Percentiles rank a stretch among this genome's conserved stretches.
Evolutionary conservation across 2,113 vertebrate species (phyloP).

Genomic region (Colius striatus): DNA sequence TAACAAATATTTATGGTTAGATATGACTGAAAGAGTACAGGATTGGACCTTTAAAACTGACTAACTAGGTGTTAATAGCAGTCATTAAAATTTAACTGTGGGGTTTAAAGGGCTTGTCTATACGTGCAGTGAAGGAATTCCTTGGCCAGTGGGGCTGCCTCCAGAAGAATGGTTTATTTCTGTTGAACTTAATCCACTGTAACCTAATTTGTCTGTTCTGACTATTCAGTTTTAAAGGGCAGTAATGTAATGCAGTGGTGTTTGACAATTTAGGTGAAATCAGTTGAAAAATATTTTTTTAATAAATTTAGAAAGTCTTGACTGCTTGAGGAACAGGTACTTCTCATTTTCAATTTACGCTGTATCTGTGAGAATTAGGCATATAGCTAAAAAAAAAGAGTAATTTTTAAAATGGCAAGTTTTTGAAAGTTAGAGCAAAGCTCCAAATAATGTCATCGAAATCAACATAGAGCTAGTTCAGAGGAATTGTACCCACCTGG

Average conservation of each 20-base stretch:
- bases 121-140: background rate
- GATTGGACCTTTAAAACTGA: background rate
- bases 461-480: background rate
- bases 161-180: background rate
- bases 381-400: background rate
- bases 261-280: background rate
- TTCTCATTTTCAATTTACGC: background rate
- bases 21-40: background rate
- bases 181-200: background rate
- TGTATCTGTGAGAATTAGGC: background rate
- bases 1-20: background rate
- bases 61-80: background rate
- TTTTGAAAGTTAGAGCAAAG: background rate
- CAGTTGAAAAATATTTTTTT: background rate
- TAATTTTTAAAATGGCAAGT: background rate
- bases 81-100: background rate
- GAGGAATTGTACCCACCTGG: background rate
- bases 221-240: background rate
- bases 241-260: accelerated
- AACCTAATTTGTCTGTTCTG: background rate
- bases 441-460: background rate
- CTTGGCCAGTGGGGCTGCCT: background rate
- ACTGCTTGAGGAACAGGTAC: background rate
- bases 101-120: background rate
- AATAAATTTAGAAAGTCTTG: background rate